Evolutionary conservation across 2,797 vertebrate species (phyloP).

Genomic region (Oryzias dopingdopingensis): DNA sequence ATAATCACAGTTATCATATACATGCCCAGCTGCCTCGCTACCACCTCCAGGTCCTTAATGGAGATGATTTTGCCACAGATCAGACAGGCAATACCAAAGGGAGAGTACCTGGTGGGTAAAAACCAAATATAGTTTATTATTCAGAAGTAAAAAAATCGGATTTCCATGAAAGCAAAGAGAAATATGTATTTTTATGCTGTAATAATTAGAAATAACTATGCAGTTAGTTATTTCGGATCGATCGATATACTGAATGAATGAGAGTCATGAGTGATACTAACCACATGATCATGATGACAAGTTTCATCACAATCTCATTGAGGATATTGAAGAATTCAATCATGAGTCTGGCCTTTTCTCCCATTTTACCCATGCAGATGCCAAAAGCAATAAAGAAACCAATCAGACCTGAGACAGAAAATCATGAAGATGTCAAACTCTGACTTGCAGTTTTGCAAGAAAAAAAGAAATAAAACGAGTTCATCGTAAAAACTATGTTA

Average conservation of each 20-base stretch:
- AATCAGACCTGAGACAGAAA: constrained; percentile 87
- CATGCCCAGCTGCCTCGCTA: constrained; percentile 95
- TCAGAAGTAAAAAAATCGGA: too few species aligned
- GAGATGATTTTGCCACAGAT: constrained; percentile 99
- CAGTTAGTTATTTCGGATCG: constrained; percentile 42
- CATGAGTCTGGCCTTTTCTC: constrained; percentile 96
- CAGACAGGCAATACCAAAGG: constrained; percentile 95
- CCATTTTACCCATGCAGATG: constrained; percentile 99
- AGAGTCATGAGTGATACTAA: constrained; percentile 77
- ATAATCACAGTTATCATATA: constrained; percentile 98
- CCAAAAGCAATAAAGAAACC: constrained; percentile 99
- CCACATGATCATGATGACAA: constrained; percentile 99
- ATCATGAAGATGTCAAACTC: constrained; percentile 43
- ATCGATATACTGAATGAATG: constrained; percentile 45
- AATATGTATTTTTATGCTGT: not conserved
- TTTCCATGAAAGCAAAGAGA: not conserved
- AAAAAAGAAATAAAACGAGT: not conserved
- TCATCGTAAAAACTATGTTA: constrained; percentile 1
- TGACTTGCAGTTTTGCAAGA: constrained; percentile 19
- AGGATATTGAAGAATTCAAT: constrained; percentile 99
- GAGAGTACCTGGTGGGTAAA: constrained; percentile 88
- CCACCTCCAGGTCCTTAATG: constrained; percentile 96
- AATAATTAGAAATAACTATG: constrained; percentile 39
- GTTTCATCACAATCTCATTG: constrained; percentile 98
- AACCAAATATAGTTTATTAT: not conserved